Evolutionary conservation across 2,113 vertebrate genomes (phyloP).

Genomic region (Varanus salvator): DNA sequence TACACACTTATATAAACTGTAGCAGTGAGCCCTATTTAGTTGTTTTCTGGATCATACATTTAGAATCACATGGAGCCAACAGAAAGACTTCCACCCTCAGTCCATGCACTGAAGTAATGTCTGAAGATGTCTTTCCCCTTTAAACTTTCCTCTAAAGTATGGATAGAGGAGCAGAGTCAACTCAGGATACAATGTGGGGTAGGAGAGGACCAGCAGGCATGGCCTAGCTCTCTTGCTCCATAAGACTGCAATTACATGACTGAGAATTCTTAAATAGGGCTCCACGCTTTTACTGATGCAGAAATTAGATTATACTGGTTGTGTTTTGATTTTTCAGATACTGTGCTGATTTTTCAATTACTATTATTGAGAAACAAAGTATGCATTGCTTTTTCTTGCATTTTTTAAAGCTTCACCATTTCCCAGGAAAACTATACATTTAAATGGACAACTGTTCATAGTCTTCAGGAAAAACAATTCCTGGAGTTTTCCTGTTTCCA

Average conservation of each 20-base stretch:
- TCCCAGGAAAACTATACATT: background rate
- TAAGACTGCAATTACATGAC: no score
- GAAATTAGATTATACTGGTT: background rate
- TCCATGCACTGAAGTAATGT: background rate
- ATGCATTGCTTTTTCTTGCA: background rate
- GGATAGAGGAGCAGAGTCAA: background rate
- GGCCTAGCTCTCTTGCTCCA: no score
- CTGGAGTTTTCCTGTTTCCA: slow-evolving; percentile 35
- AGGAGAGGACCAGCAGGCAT: background rate
- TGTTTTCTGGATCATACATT: background rate
- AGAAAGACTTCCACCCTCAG: background rate
- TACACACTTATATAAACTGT: background rate
- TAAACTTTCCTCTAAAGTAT: background rate
- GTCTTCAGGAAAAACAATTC: background rate
- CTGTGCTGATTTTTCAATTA: background rate
- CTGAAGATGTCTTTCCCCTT: background rate
- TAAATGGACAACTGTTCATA: background rate
- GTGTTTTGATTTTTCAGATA: background rate
- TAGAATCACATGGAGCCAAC: background rate
- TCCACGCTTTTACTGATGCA: background rate
- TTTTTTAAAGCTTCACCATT: background rate
- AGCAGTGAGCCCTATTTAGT: background rate
- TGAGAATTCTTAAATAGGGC: background rate
- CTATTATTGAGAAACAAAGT: background rate
- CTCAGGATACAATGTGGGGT: no score